phyloP scores from a whole-genome alignment of 2,797 vertebrate genomes.

The Eleutherodactylus coqui region DNA sequence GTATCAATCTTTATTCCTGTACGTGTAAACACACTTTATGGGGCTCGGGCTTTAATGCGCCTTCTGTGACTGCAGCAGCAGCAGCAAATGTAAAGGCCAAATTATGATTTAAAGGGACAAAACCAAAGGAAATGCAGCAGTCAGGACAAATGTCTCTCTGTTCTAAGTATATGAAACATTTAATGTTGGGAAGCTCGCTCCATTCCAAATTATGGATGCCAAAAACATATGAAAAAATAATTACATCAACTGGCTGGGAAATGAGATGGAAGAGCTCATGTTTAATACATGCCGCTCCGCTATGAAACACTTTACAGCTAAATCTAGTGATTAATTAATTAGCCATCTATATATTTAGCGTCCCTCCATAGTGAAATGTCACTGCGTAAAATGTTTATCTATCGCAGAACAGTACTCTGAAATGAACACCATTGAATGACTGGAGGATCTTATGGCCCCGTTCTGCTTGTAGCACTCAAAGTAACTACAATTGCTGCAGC shows the following conservation, averaged over 20 bases:
- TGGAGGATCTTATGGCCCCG: background rate
- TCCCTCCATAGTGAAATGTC: background rate
- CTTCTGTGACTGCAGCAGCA: background rate
- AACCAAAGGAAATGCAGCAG: background rate
- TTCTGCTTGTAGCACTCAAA: background rate
- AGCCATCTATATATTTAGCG: background rate
- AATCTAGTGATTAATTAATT: slow-evolving; percentile 36
- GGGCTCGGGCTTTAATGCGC: background rate
- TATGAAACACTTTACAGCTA: slow-evolving; percentile 16
- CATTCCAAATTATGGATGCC: slow-evolving; percentile 8
- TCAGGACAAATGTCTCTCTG: background rate
- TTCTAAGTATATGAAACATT: slow-evolving; percentile 25
- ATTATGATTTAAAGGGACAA: slow-evolving; percentile 1
- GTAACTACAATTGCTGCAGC: background rate
- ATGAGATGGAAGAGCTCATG: slow-evolving; percentile 21
- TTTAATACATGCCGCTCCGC: slow-evolving; percentile 11
- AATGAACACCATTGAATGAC: background rate
- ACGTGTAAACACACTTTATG: slow-evolving; percentile 25
- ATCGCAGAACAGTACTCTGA: background rate
- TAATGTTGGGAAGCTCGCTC: background rate
- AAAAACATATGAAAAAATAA: slow-evolving; percentile 32
- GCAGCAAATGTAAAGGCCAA: background rate
- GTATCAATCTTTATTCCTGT: slow-evolving; percentile 23
- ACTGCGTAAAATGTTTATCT: background rate
- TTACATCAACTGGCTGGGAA: slow-evolving; percentile 12